Evolutionary conservation across 2,797 vertebrate genomes (phyloP).

Genomic region (Scyliorhinus canicula): DNA sequence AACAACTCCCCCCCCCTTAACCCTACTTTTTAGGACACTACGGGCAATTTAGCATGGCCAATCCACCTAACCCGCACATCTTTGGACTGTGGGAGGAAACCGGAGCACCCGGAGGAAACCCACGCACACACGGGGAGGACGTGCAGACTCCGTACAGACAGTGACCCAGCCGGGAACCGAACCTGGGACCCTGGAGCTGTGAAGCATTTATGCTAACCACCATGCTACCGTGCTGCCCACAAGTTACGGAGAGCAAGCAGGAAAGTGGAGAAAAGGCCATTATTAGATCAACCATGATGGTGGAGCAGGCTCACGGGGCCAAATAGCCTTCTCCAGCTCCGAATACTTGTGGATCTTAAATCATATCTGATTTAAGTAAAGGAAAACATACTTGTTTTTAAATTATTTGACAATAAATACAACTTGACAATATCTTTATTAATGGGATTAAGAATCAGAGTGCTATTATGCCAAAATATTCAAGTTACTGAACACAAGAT

Average conservation of each 20-base stretch:
- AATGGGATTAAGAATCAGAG: neutral
- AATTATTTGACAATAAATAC: neutral
- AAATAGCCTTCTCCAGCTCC: neutral
- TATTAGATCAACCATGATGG: neutral
- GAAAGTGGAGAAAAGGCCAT: neutral
- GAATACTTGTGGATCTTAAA: neutral
- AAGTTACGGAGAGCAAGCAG: neutral
- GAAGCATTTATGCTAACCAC: no score
- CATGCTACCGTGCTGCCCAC: no score
- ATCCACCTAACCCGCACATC: no score
- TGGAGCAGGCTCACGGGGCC: neutral
- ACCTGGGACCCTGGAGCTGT: no score
- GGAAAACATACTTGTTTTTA: neutral
- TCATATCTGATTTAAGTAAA: neutral
- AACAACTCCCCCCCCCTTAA: no score
- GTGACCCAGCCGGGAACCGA: no score
- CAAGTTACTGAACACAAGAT: neutral
- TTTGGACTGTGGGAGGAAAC: no score
- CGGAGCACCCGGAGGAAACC: no score
- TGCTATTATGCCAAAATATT: neutral
- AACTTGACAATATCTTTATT: neutral
- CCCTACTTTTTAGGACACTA: no score
- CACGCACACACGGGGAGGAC: no score
- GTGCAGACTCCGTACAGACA: no score
- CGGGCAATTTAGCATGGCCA: no score